phyloP scores from a whole-genome alignment of 1,140 invertebrate genomes.

The Drosophila pseudoobscura region DNA sequence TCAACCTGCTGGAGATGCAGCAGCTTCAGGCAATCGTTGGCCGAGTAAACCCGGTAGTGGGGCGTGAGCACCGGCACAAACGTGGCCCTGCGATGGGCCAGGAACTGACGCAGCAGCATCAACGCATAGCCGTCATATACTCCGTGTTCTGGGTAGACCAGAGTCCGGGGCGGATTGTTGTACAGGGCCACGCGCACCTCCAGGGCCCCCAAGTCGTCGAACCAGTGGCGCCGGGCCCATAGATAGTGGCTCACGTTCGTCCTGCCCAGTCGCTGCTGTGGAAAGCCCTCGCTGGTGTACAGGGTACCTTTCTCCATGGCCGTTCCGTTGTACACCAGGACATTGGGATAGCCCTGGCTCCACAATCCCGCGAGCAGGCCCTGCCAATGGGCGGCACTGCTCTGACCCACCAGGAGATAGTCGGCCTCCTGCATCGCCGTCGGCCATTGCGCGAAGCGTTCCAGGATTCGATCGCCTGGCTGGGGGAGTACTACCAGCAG shows the following conservation, averaged over 20 bases:
- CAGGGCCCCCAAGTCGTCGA: conserved; percentile 21
- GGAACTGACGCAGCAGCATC: conserved; percentile 24
- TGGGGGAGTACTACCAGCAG: conserved; percentile 20
- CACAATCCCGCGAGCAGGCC: conserved; percentile 6
- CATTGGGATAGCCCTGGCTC: conserved; percentile 34
- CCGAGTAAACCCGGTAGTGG: conserved; percentile 17
- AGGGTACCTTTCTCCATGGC: background rate
- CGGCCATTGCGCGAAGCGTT: conserved; percentile 8
- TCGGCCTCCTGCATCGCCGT: conserved; percentile 19
- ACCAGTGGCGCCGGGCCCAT: conserved; percentile 33
- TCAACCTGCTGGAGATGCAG: conserved; percentile 12
- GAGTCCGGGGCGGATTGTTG: conserved; percentile 36
- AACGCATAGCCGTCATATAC: conserved; percentile 37
- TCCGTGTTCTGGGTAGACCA: conserved; percentile 19
- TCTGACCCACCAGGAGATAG: conserved; percentile 21
- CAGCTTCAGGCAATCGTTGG: conserved; percentile 20
- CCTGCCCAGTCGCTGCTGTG: background rate
- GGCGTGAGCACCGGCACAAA: conserved; percentile 23
- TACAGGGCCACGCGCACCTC: conserved; percentile 36
- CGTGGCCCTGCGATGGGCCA: conserved; percentile 14
- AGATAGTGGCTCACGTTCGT: conserved; percentile 27
- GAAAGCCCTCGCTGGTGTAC: conserved; percentile 16
- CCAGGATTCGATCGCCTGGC: background rate
- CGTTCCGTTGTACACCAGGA: conserved; percentile 28
- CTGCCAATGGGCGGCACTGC: conserved; percentile 11